Evolutionary conservation across 2,113 vertebrate genomes (phyloP), one percentile per base, ranked within the genome.

Genomic region (Istiophorus platypterus): DNA sequence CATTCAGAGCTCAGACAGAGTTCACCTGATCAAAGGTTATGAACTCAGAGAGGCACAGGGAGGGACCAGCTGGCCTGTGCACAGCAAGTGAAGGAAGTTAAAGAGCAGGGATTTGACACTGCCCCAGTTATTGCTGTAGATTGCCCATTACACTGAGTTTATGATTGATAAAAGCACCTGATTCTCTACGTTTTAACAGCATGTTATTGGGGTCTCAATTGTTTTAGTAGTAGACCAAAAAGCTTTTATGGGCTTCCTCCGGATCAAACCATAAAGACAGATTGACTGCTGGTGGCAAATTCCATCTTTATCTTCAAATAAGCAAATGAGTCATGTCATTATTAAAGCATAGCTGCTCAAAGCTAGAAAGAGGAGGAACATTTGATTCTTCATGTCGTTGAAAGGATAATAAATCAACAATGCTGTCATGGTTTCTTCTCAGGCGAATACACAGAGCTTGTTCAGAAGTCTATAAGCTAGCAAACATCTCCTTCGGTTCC

Each of bases 161-260:
- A 93, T 94, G 88, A 91, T 91, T 91, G 89, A 92, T 84, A 76
- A 81, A 86, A 81, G 90, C 92, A 67, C 86, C 90, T 93, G 92
- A 93, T 81, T 87, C 72, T 80, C 71, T 89, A 74, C n/a, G 76
- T 83, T 88, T 88, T 91, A 87, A 92, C 90, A 62, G 58, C 29
- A 1, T 51, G 49, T 82, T 87, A 73, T 52, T 82, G 63, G 62
- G 26, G 47, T 20, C 52, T n/a, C 56, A 64, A 85, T 90, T 89
- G 78, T 63, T 91, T 92, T 90, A 91, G 77, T 62, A 76, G 75
- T 22, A 10, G 49, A 58, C n/a, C 34, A 31, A 70, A 76, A 67
- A 12, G 59, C 67, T 69, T 87, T 91, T 87, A 89, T 24, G 17
- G 78, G 64, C 51, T 77, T 81, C 12, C 37, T 80, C 72, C 4